phyloP scores from a whole-genome alignment of 2,113 vertebrate species.

The Tragelaphus strepsiceros region DNA sequence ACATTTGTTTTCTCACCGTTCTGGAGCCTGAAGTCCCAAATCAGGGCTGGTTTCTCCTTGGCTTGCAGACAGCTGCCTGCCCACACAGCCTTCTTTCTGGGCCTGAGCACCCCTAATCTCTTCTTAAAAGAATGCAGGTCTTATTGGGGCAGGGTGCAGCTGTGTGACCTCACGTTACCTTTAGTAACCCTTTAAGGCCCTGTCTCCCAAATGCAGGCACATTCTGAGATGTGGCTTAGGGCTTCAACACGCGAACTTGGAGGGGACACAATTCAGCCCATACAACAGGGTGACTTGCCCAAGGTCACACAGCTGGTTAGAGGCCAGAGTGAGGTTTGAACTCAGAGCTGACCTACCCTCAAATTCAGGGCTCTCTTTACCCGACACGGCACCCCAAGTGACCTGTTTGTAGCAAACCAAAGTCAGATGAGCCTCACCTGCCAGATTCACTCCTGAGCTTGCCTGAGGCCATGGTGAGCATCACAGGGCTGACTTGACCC shows the following conservation, averaged over 20 bases:
- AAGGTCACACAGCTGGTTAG: background rate
- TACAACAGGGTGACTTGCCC: background rate
- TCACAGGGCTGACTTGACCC: background rate
- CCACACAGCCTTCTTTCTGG: background rate
- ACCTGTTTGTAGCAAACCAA: background rate
- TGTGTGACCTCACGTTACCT: background rate
- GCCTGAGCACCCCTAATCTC: too few relatives aligned
- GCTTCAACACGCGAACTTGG: background rate
- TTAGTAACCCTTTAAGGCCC: background rate
- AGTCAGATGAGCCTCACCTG: background rate
- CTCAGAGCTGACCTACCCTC: background rate
- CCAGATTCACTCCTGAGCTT: background rate
- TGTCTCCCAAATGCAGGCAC: background rate
- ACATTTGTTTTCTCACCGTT: fast-evolving
- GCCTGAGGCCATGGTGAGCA: background rate
- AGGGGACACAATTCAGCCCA: background rate
- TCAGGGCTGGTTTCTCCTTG: fast-evolving
- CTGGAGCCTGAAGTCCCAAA: background rate
- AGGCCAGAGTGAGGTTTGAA: background rate
- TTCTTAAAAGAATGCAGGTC: background rate
- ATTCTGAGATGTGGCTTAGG: background rate
- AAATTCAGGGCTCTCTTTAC: background rate
- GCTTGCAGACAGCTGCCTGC: background rate
- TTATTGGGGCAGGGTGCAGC: background rate
- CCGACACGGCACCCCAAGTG: background rate